Conservation (phyloP, 2,113 vertebrate species). For the Mirza zaza region DNA sequence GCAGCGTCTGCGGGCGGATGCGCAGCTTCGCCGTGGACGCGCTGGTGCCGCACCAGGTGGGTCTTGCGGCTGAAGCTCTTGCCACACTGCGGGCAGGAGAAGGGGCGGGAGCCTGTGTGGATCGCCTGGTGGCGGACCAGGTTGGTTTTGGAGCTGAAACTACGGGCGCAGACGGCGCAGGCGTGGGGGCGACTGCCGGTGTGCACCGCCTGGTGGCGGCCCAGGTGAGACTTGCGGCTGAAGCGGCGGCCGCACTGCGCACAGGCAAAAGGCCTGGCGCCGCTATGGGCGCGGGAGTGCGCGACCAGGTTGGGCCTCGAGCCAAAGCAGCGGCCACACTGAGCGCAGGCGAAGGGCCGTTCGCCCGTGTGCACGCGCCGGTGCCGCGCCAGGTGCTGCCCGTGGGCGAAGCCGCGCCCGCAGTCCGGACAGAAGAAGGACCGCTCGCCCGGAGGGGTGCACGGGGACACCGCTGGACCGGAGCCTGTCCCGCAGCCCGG, state of each 20-base stretch:
- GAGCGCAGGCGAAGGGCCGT: constrained; percentile 53
- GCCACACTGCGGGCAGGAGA: constrained; percentile 80
- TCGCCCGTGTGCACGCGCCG: constrained; percentile 71
- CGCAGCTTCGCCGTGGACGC: constrained; percentile 57
- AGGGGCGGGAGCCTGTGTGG: constrained; percentile 82
- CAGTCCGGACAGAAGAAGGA: constrained; percentile 72
- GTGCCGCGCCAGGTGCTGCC: constrained; percentile 74
- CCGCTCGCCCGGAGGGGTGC: not conserved
- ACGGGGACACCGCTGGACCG: not conserved
- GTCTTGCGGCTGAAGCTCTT: constrained; percentile 85
- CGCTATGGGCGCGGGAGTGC: constrained; percentile 75
- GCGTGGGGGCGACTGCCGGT: constrained; percentile 81
- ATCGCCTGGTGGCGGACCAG: constrained; percentile 84
- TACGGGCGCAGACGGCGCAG: constrained; percentile 79
- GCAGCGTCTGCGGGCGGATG: accelerated
- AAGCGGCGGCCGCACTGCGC: constrained; percentile 81
- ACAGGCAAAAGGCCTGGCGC: constrained; percentile 80
- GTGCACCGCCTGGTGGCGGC: constrained; percentile 84
- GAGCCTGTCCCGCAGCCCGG: constrained; percentile 66
- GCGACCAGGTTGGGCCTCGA: constrained; percentile 77
- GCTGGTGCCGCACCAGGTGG: constrained; percentile 82
- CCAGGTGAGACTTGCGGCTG: constrained; percentile 84
- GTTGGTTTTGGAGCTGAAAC: constrained; percentile 86
- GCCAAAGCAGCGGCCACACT: constrained; percentile 75
- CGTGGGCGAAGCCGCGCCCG: constrained; percentile 75